These are phyloP conservation scores for Macrophya alboannulata DNA, from an alignment of 2,888 invertebrate species.

Conservation along the genomic window DNA sequence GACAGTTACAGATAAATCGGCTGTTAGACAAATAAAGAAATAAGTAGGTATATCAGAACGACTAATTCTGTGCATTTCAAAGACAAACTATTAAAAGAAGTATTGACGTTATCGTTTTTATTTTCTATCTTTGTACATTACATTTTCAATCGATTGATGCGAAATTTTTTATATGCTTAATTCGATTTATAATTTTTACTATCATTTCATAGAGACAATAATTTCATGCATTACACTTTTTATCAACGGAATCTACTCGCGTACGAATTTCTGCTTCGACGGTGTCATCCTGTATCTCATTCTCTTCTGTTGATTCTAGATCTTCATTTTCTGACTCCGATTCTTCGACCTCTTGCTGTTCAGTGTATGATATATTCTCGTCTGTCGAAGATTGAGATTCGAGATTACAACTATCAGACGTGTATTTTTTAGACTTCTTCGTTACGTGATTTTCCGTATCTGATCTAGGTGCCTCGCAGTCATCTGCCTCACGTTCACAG, in stretches of 20 bases:
- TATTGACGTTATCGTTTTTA: slow-evolving; percentile 1
- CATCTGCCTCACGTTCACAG: not conserved
- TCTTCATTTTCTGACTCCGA: not conserved
- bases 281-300: not conserved
- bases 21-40: not conserved
- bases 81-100: not conserved
- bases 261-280: slow-evolving; percentile 3
- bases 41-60: not conserved
- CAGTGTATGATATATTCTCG: not conserved
- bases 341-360: not conserved
- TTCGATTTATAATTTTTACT: not conserved
- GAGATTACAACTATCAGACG: not conserved
- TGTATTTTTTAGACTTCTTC: not conserved
- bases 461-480: not conserved
- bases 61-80: not conserved
- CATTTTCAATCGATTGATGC: not conserved
- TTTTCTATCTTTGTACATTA: not conserved
- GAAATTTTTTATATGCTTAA: not conserved
- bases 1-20: not conserved
- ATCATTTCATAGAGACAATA: not conserved
- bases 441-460: not conserved
- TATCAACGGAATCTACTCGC: not conserved
- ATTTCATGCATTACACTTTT: not conserved
- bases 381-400: not conserved
- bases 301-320: not conserved